Percentiles rank a stretch among this genome's conserved stretches.
These are phyloP conservation scores for Sylvilagus bachmani DNA, from an alignment of 2,113 vertebrate species.

Conservation along the genomic window DNA sequence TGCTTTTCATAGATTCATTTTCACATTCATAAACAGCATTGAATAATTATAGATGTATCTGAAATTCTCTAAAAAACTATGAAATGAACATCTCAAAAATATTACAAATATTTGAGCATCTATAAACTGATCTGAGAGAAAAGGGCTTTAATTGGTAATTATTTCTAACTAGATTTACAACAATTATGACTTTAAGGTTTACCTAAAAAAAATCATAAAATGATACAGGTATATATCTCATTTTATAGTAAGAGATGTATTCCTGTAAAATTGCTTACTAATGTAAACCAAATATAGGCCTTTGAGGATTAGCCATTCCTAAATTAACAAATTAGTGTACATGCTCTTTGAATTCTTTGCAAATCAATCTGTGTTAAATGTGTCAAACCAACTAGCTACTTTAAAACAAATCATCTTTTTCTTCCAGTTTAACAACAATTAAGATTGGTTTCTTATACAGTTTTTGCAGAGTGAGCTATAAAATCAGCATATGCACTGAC, in stretches of 20 bases:
- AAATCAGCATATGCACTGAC: not conserved
- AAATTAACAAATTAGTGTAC: not conserved
- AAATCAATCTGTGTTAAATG: constrained; percentile 26
- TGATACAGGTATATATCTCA: not conserved
- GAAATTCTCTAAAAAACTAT: constrained; percentile 11
- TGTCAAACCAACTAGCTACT: not conserved
- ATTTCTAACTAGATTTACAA: not conserved
- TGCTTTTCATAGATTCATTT: not conserved
- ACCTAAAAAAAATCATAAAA: not conserved
- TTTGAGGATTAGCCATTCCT: not conserved
- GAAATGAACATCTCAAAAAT: not conserved
- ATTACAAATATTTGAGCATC: not conserved
- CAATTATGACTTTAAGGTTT: not conserved
- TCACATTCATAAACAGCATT: not conserved
- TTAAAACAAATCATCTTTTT: constrained; percentile 25
- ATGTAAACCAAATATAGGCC: not conserved
- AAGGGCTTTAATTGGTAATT: not conserved
- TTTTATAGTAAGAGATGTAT: not conserved
- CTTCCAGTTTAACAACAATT: not conserved
- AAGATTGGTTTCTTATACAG: not conserved
- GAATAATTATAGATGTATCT: not conserved
- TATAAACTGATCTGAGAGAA: not conserved
- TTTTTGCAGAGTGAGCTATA: constrained; percentile 48
- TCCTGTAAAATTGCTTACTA: not conserved
- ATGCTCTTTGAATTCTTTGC: not conserved